Percentiles rank a stretch among this genome's conserved stretches.
Conservation (phyloP, 2,888 invertebrate genomes). For the Parnassius glacialis region DNA sequence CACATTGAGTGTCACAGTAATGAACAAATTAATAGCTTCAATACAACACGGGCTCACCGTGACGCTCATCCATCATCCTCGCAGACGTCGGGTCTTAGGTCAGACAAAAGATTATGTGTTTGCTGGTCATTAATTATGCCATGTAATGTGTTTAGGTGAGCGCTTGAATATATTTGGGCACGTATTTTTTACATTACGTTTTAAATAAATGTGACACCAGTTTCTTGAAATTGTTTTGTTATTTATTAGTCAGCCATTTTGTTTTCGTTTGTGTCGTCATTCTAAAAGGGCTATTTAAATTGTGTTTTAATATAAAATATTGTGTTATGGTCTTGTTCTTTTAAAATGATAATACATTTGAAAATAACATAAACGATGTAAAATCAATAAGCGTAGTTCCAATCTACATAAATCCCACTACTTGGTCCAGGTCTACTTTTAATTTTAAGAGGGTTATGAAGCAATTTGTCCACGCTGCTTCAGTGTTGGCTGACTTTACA, state of each 20-base stretch:
- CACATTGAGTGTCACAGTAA: slow-evolving; percentile 49
- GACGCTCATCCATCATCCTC: slow-evolving; percentile 28
- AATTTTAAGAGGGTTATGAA: no score
- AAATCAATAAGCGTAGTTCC: no score
- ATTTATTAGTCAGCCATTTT: neutral
- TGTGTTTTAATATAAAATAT: no score
- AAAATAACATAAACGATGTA: no score
- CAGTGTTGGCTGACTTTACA: no score
- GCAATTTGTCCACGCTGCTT: no score
- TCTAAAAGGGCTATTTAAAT: neutral
- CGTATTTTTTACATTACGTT: slow-evolving; percentile 19
- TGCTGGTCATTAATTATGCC: slow-evolving; percentile 29
- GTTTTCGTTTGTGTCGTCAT: neutral
- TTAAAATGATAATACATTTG: no score
- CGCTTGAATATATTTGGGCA: slow-evolving; percentile 4
- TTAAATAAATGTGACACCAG: slow-evolving; percentile 1
- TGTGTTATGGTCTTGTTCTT: no score
- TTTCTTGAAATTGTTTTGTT: neutral
- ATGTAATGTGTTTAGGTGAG: slow-evolving; percentile 16
- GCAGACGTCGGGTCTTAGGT: slow-evolving; percentile 21
- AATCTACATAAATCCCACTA: no score
- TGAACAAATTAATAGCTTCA: slow-evolving; percentile 52
- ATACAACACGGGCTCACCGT: slow-evolving; percentile 17
- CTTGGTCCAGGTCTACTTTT: no score
- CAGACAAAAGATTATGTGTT: slow-evolving; percentile 26